A percentile compares a stretch with the other conserved stretches of the same genome.
These are phyloP conservation scores for Euwallacea fornicatus DNA, from an alignment of 1,140 invertebrate genomes.

Conservation along the genomic window DNA sequence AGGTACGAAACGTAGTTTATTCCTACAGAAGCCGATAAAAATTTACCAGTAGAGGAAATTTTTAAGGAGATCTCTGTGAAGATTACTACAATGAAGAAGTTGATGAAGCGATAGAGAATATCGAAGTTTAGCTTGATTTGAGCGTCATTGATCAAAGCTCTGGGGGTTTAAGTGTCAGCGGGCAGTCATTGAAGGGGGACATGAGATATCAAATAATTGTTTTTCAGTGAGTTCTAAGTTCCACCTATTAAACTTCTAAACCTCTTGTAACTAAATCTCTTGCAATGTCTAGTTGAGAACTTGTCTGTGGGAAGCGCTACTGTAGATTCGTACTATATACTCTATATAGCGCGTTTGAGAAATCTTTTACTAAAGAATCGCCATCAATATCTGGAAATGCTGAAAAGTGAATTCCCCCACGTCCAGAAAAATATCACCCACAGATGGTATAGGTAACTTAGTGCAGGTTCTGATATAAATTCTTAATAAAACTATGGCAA, in stretches of 20 bases:
- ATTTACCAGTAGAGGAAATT: background rate
- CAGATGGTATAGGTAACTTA: too few species aligned
- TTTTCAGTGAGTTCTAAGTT: too few species aligned
- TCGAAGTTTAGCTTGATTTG: conserved; percentile 30
- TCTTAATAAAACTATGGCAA: too few species aligned
- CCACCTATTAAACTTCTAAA: too few species aligned
- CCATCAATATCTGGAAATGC: background rate
- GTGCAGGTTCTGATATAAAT: too few species aligned
- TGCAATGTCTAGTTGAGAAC: too few species aligned
- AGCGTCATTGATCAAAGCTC: conserved; percentile 27
- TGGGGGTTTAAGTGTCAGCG: conserved; percentile 2
- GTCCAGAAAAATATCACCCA: too few species aligned
- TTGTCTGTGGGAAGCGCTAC: background rate
- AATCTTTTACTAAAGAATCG: too few species aligned
- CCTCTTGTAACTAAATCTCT: too few species aligned
- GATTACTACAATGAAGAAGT: conserved; percentile 20
- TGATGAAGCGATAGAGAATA: conserved; percentile 5
- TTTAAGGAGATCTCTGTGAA: conserved; percentile 13
- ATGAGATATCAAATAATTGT: background rate
- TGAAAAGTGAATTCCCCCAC: background rate
- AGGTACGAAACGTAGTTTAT: background rate
- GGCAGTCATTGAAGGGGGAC: too few species aligned
- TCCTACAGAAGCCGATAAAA: conserved; percentile 1
- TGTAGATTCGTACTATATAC: background rate
- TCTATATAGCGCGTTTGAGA: too few species aligned